Base-by-base conservation (phyloP, 1,140 invertebrate species). In the Camponotus pennsylvanicus region DNA sequence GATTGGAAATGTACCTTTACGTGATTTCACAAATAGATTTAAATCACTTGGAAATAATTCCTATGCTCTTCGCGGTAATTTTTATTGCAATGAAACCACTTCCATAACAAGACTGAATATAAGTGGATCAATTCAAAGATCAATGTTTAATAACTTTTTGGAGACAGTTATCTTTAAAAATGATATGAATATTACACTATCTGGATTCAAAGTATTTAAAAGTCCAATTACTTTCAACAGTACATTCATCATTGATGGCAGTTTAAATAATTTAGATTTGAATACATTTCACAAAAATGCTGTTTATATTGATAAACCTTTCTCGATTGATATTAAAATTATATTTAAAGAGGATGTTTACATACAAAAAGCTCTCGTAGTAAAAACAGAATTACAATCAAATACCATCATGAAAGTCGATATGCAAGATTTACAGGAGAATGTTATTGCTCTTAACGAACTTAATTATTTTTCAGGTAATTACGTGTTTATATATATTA, bases 181-280 rank as follows among this genome's bases (percentile, higher is more conserved):
- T 63, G 85, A 89, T 8, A 49, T 80, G 9, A 82, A 86, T 15
- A 27, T 91, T 7, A 76, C 52, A 0, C 82, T 94, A 13, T 66
- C 84, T 5, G 93, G 92, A 18, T 40, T 67, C 7, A 92, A 93
- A 73, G 70, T 85, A 67, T 94, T 94, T 45, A 64, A 89, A 32
- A 79, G 88, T 9, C 9, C 45, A 0, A 40, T 93, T 5, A 90
- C 37, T 4, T 92, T 94, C 66, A 27, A 86, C 5, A 61, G 78
- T 59, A 32, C 42, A 6, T 91, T 93, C 21, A 21, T 73, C 7
- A 69, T 93, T 13, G 42, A 34, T 2, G 69, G 92, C 3, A 88
- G 73, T 11, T 86, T 93, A 9, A 92, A 94, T 52, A 89, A 91
- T 8, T 55, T 94, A 1, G 73, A 92, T 84, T 49, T 94, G 34